These are phyloP conservation scores for Drosophila parabipectinata DNA, from an alignment of 1,140 invertebrate species.

Conservation along the genomic window DNA sequence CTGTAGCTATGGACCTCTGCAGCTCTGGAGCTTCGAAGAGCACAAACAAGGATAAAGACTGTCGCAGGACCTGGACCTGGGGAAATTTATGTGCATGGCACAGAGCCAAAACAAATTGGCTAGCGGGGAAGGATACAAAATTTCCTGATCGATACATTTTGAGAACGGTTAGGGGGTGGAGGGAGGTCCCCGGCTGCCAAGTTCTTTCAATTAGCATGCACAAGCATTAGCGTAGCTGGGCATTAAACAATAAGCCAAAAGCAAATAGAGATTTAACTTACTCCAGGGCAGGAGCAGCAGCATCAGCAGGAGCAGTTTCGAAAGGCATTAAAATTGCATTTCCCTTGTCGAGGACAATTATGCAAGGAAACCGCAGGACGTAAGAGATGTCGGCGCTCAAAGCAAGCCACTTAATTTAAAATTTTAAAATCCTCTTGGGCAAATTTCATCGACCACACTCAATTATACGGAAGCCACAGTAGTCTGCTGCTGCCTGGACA, in stretches of 20 bases:
- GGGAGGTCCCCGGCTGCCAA: background rate
- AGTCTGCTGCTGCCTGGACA: constrained; percentile 13
- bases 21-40: background rate
- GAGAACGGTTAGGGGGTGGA: no score
- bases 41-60: constrained; percentile 1
- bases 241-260: constrained; percentile 50
- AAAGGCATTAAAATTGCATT: constrained; percentile 57
- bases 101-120: constrained; percentile 61
- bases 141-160: constrained; percentile 27
- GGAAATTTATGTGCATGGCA: constrained; percentile 56
- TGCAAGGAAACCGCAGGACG: constrained; percentile 63
- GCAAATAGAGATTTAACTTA: constrained; percentile 31
- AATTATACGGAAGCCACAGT: constrained; percentile 61
- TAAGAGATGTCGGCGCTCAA: constrained; percentile 41
- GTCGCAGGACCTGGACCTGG: constrained; percentile 9
- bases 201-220: constrained; percentile 65
- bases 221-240: constrained; percentile 52
- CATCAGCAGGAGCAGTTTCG: constrained; percentile 7
- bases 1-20: constrained; percentile 7
- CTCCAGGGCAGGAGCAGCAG: constrained; percentile 2
- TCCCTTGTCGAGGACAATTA: constrained; percentile 61
- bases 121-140: constrained; percentile 16
- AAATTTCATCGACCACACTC: constrained; percentile 69
- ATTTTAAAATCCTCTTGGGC: constrained; percentile 78
- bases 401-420: constrained; percentile 73